These are phyloP conservation scores for Drosophila gunungcola DNA, from an alignment of 1,140 invertebrate genomes.

Conservation along the genomic window DNA sequence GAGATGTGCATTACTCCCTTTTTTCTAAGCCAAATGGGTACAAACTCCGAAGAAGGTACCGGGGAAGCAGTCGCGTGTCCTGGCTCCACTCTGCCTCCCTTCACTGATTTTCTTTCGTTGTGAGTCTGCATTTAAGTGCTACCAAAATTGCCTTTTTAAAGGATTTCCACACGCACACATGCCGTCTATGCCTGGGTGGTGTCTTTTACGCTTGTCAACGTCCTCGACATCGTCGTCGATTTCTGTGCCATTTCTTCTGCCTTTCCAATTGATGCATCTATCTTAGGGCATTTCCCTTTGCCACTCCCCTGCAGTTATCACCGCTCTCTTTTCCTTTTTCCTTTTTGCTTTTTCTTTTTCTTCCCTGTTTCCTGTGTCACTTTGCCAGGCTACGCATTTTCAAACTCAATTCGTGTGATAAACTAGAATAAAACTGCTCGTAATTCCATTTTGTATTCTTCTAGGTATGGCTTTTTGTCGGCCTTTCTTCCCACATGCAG, in stretches of 20 bases:
- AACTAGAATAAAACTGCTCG: conserved; percentile 79
- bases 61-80: conserved; percentile 26
- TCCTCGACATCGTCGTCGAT: conserved; percentile 58
- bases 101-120: conserved; percentile 38
- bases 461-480: conserved; percentile 27
- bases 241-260: conserved; percentile 63
- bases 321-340: conserved; percentile 1
- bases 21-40: not conserved
- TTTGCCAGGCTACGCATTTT: conserved; percentile 68
- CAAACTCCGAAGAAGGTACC: not conserved
- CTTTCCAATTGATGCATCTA: conserved; percentile 79
- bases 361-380: conserved; percentile 30
- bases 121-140: conserved; percentile 81
- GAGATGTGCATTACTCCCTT: too few species aligned
- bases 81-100: conserved; percentile 40
- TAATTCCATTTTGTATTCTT: conserved; percentile 57
- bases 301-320: conserved; percentile 32
- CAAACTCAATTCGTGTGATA: conserved; percentile 77
- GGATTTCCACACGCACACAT: conserved; percentile 70
- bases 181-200: conserved; percentile 51
- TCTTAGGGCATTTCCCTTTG: conserved; percentile 53
- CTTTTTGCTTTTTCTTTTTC: not conserved
- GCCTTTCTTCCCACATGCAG: conserved; percentile 26
- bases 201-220: conserved; percentile 78
- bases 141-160: conserved; percentile 82